phyloP scores from a whole-genome alignment of 2,113 vertebrate species.

The Oreotragus oreotragus region DNA sequence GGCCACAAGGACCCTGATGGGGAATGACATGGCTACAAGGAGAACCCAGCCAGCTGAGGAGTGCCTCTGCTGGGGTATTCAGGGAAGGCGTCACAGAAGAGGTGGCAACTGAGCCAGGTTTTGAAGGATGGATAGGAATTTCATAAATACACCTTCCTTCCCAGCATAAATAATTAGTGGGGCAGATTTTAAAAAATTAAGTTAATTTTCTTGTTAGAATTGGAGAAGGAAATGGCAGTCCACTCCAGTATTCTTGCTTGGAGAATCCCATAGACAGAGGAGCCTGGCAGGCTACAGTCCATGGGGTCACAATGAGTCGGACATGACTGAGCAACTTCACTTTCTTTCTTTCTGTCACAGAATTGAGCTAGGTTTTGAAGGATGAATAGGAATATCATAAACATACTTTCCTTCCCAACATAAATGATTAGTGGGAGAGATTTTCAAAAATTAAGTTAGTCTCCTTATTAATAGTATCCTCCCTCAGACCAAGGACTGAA shows the following conservation, averaged over 20 bases:
- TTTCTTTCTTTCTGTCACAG: neutral
- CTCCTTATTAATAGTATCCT: neutral
- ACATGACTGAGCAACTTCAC: neutral
- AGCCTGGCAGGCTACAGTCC: neutral
- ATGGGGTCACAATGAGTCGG: neutral
- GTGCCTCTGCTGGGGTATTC: neutral
- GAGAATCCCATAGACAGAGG: neutral
- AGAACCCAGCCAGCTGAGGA: neutral
- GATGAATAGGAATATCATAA: neutral
- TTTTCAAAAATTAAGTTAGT: neutral
- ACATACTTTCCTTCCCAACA: neutral
- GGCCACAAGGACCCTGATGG: neutral
- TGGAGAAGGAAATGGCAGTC: neutral
- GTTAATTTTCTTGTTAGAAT: neutral
- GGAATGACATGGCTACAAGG: neutral
- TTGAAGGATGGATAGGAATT: neutral
- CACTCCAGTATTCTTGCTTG: neutral
- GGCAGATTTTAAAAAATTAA: neutral
- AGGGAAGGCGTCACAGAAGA: neutral
- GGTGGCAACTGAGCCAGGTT: neutral
- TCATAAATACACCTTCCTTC: neutral
- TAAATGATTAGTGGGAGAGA: neutral
- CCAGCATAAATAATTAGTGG: neutral
- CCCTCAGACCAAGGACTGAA: neutral
- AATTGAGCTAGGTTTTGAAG: neutral